Base-by-base conservation (phyloP, 2,888 invertebrate genomes). In the Thera britannica region DNA sequence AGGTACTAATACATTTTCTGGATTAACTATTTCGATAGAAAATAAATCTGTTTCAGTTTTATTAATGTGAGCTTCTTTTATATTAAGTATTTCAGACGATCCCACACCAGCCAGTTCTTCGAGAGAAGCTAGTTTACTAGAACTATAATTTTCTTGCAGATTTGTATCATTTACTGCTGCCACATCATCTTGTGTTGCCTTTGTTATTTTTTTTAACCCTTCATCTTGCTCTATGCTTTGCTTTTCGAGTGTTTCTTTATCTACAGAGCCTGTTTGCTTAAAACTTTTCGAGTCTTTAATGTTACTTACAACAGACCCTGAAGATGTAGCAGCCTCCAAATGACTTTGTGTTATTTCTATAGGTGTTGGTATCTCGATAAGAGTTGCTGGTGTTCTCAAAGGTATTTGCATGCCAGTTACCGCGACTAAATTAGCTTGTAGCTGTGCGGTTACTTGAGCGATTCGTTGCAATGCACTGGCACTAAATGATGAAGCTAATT, bases 381-480 rank as follows among this genome's bases (percentile, higher is more conserved):
- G 6, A 61, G 71, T 62, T 44, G 64, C 34, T 6, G 84, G 79
- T 41, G 79, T 79, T 75, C 81, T 77, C 6, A 84, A 59, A 11
- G 79, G 72, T 2, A 81, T 67, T 68, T 82, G 75, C 2, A 79
- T 70, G 3, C 83, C 80, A 49, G 83, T 83, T 1, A 87, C 80
- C 23, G 80, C 79, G 0, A 75, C 75, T 75, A 91, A 83, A 72
- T 89, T 85, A 57, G 83, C 80, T 77, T 88, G 86, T 68, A 92
- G 72, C 63, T 85, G 83, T 11, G 82, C 76, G 41, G 89, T 84
- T 3, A 83, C 79, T 75, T 80, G 74, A 51, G 80, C 77, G 34
- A 90, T 82, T 57, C 83, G 79, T 59, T 86, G 82, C 34, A 87
- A 67, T 6, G 81, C 71, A 59, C 84, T 80, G 35, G 77, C 65